Base-by-base conservation (phyloP, 1,140 invertebrate species). In the Tribolium castaneum region DNA sequence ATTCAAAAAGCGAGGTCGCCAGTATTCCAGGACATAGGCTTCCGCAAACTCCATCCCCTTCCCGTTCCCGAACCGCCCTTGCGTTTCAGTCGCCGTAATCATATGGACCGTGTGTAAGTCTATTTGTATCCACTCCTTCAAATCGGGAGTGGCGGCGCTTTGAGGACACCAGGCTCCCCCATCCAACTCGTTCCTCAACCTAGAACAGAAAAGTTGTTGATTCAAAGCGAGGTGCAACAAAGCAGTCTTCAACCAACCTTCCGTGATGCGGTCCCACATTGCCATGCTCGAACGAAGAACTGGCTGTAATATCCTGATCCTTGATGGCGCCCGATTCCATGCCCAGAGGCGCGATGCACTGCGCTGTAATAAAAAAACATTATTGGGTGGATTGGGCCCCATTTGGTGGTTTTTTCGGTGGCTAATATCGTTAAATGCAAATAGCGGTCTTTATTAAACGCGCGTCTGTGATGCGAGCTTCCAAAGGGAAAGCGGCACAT, bases 191-290 rank as follows among this genome's bases (percentile, higher is more conserved):
- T 79, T 82, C 45, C 82, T 72, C 12, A 83, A 51, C 78, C 85
- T 86, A 71, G 22, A 77, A 77, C 16, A 19, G 1, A 77, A 54
- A 74, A 70, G 75, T n/a, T 14, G 39, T 25, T 14, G 35, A 35
- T 22, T 16, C 34, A 72, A 72, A 72, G 22, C 16, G 12, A 30
- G 12, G 19, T 9, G 22, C 25, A 78, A 70, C 66, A 71, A 25
- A 71, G 73, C 34, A 73, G 14, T 71, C 62, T 51, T 77, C 90
- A 90, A 97, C 78, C 90, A 90, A 97, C 96, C 96, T 93, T 83
- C 94, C 95, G 88, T 96, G 96, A 85, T 96, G 94, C 12, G 96
- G 96, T 71, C 96, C 96, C 75, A 97, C 95, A 86, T 95, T 96
- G 84, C 94, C 94, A 83, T 92, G 91, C 86, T 97, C 95, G 88